These are phyloP conservation scores for Cyprinus carpio DNA, from an alignment of 2,113 vertebrate genomes.

Conservation along the genomic window DNA sequence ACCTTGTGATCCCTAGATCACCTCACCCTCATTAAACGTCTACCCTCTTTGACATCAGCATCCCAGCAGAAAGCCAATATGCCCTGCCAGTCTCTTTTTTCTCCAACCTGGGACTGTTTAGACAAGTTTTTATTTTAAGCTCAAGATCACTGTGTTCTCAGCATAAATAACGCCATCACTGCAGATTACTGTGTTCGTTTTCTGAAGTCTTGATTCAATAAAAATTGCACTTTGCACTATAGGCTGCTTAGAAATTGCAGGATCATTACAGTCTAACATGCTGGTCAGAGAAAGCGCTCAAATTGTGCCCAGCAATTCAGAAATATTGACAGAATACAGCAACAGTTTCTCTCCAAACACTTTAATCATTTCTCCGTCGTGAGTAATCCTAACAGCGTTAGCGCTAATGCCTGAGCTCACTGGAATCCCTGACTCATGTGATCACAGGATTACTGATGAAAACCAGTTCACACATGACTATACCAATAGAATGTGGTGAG, in stretches of 20 bases:
- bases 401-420: constrained; percentile 21
- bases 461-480: constrained; percentile 3
- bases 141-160: constrained; percentile 1
- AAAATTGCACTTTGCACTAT: background rate
- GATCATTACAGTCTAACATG: background rate
- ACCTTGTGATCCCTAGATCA: constrained; percentile 41
- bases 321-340: background rate
- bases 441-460: background rate
- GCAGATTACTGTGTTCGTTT: background rate
- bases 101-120: background rate
- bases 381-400: constrained; percentile 23
- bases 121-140: background rate
- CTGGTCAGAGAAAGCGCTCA: background rate
- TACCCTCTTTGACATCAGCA: constrained; percentile 24
- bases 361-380: background rate
- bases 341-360: constrained; percentile 18
- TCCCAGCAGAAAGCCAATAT: constrained; percentile 5
- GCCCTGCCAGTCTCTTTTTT: background rate
- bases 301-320: background rate
- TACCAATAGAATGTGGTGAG: background rate
- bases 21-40: constrained; percentile 47
- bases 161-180: background rate
- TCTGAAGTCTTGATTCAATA: background rate
- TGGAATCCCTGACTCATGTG: constrained; percentile 31
- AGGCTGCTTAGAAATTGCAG: background rate